Percentiles rank a stretch among this genome's conserved stretches.
Evolutionary conservation across 2,113 vertebrate genomes (phyloP).

Genomic region (Bubo bubo): DNA sequence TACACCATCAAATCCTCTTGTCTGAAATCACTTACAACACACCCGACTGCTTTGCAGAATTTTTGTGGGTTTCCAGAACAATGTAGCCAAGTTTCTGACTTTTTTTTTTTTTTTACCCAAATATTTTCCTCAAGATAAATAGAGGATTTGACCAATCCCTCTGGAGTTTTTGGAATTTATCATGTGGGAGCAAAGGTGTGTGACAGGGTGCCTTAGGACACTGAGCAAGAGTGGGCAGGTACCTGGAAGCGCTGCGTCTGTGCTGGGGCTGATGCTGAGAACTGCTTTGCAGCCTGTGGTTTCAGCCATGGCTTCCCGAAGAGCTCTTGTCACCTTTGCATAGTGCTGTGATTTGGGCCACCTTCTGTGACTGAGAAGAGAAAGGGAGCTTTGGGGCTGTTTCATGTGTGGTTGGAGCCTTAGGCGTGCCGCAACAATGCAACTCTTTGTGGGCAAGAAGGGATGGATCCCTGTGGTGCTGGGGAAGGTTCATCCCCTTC

Average conservation of each 20-base stretch:
- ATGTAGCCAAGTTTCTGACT: not conserved
- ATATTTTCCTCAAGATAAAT: not conserved
- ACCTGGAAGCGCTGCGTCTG: not conserved
- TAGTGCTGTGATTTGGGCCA: not conserved
- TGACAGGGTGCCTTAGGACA: not conserved
- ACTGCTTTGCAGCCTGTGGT: not conserved
- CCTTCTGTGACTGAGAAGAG: not conserved
- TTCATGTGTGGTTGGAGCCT: not conserved
- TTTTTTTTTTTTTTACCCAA: not conserved
- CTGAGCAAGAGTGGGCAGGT: not conserved
- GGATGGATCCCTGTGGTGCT: fast-evolving
- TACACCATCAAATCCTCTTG: slow-evolving; percentile 22
- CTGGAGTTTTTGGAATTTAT: not conserved
- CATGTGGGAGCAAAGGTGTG: fast-evolving
- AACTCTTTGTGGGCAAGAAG: not conserved
- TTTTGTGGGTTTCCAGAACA: slow-evolving; percentile 36
- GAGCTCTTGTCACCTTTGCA: not conserved
- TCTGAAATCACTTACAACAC: slow-evolving; percentile 26
- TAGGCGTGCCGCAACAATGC: fast-evolving
- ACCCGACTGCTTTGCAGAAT: not conserved
- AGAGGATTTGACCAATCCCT: not conserved
- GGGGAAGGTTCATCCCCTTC: not conserved
- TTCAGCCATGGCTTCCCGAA: fast-evolving
- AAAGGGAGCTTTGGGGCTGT: not conserved
- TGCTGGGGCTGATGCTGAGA: not conserved